Conservation (phyloP, 1,140 invertebrate species). For the Metaphire vulgaris region DNA sequence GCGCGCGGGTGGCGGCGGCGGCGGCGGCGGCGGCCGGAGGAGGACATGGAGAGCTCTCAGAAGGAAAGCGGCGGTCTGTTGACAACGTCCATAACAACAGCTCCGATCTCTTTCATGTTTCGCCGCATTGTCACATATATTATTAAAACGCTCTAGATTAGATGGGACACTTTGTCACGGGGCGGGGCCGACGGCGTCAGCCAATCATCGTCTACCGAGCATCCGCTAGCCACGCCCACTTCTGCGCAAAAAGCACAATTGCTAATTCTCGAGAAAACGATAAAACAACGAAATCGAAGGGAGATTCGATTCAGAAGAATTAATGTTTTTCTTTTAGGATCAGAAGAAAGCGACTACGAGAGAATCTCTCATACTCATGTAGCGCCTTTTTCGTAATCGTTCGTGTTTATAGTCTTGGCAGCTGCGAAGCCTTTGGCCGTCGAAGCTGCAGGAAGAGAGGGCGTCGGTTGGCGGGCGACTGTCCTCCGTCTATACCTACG, state of each 20-base stretch:
- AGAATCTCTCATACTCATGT: too few species aligned
- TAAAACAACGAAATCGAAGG: too few species aligned
- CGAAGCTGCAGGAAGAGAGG: background rate
- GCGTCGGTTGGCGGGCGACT: background rate
- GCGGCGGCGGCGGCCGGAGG: background rate
- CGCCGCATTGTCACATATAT: conserved; percentile 1
- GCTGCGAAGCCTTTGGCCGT: background rate
- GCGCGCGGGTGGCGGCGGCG: too few species aligned
- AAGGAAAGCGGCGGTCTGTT: background rate
- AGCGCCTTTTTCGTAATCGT: too few species aligned
- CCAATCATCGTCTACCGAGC: background rate
- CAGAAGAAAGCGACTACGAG: too few species aligned
- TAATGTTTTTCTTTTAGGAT: background rate
- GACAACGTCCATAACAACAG: background rate
- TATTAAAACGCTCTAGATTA: background rate
- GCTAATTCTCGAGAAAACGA: background rate
- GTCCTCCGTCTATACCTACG: background rate
- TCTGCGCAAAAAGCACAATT: background rate
- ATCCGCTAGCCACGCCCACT: background rate
- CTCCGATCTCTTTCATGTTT: background rate
- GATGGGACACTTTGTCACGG: background rate
- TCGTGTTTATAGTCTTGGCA: too few species aligned
- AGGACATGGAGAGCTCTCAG: background rate
- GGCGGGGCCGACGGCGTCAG: background rate
- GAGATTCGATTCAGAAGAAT: background rate